Evolutionary conservation across 2,888 invertebrate species (phyloP).

Genomic region (Notodonta dromedarius): DNA sequence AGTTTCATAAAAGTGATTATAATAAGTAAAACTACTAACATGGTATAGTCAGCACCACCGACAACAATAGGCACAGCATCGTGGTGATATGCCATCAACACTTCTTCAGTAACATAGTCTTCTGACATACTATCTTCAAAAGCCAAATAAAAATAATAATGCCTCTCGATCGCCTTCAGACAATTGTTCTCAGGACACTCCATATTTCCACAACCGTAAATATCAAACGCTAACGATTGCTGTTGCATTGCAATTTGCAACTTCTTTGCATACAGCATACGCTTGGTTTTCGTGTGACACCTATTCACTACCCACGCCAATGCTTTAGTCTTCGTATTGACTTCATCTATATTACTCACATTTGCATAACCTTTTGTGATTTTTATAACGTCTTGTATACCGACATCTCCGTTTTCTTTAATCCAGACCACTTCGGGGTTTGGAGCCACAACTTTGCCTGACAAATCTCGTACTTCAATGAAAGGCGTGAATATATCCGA

Average conservation of each 20-base stretch:
- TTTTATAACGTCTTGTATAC: neutral
- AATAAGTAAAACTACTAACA: conserved; percentile 49
- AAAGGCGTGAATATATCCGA: conserved; percentile 66
- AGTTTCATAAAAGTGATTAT: too few relatives aligned
- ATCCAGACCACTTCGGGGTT: conserved; percentile 44
- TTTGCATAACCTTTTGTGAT: neutral
- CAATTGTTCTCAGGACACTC: conserved; percentile 55
- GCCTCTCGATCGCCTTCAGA: conserved; percentile 43
- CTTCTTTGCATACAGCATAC: conserved; percentile 44
- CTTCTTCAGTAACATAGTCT: conserved; percentile 68
- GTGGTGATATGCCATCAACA: conserved; percentile 76
- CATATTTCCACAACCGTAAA: conserved; percentile 66
- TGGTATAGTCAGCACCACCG: conserved; percentile 86
- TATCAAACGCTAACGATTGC: conserved; percentile 66
- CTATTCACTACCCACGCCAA: conserved; percentile 48
- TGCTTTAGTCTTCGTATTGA: conserved; percentile 42
- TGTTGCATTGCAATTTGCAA: conserved; percentile 69
- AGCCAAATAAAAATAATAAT: conserved; percentile 70
- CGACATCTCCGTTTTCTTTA: neutral
- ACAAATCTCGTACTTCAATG: conserved; percentile 56
- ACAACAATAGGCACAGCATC: conserved; percentile 86
- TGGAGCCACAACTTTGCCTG: conserved; percentile 54
- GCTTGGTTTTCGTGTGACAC: conserved; percentile 41
- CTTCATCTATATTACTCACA: conserved; percentile 4
- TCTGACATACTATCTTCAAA: conserved; percentile 54